phyloP scores from a whole-genome alignment of 2,113 vertebrate species.

The Anguilla rostrata region DNA sequence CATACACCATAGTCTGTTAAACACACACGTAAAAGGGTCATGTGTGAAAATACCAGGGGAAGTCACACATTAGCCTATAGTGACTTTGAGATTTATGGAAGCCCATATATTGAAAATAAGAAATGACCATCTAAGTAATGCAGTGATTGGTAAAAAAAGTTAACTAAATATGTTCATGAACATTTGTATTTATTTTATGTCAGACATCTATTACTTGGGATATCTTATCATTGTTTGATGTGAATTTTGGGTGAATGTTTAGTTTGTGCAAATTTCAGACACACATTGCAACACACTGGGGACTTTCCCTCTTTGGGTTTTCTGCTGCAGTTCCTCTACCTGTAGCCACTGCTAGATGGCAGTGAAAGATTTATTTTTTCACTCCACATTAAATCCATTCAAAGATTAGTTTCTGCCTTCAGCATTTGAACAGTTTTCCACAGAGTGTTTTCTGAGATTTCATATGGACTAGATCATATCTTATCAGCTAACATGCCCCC shows the following conservation, averaged over 20 bases:
- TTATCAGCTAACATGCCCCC: neutral
- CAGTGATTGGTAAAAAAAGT: neutral
- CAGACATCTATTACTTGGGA: neutral
- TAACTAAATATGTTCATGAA: neutral
- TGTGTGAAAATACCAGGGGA: too few species aligned
- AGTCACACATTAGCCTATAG: too few species aligned
- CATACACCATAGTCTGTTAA: too few species aligned
- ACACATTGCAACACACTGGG: too few species aligned
- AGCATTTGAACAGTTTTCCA: neutral
- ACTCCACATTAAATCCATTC: neutral
- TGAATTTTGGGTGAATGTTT: neutral
- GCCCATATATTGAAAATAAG: too few species aligned
- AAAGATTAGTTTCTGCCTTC: neutral
- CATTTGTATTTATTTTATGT: neutral
- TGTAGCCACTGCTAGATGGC: conserved; percentile 27
- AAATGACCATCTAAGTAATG: too few species aligned
- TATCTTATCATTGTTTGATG: neutral
- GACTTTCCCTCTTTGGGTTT: neutral
- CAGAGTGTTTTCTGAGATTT: neutral
- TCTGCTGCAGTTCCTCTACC: neutral
- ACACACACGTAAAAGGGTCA: too few species aligned
- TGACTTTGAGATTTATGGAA: too few species aligned
- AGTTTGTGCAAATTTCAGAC: neutral
- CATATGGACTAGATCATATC: neutral
- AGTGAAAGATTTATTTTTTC: conserved; percentile 28